Conservation (phyloP, 2,888 invertebrate genomes). For the Ochropleura leucogaster region DNA sequence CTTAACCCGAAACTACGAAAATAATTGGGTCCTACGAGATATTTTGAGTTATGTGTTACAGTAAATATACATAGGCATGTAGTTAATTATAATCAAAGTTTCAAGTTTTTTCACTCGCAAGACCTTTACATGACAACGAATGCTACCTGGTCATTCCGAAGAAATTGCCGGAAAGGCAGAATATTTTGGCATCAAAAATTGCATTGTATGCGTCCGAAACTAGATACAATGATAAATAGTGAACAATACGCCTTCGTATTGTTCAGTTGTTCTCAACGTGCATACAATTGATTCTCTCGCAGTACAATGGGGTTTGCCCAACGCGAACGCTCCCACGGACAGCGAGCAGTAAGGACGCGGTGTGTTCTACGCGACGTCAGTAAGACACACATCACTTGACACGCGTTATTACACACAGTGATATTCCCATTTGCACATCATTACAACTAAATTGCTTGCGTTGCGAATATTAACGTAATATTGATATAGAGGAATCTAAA, state of each 20-base stretch:
- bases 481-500: constrained; percentile 34
- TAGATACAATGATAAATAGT: constrained; percentile 38
- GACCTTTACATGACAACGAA: not conserved
- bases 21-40: not conserved
- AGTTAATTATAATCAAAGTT: not conserved
- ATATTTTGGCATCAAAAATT: constrained; percentile 8
- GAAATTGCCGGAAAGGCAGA: constrained; percentile 6
- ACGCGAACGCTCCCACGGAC: constrained; percentile 57
- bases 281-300: constrained; percentile 55
- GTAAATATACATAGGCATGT: not conserved
- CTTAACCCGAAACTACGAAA: not conserved
- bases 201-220: constrained; percentile 19
- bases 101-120: not conserved
- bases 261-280: constrained; percentile 54
- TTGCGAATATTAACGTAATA: constrained; percentile 12
- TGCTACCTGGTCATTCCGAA: not conserved
- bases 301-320: constrained; percentile 20
- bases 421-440: constrained; percentile 29
- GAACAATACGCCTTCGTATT: constrained; percentile 26
- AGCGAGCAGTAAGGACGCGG: constrained; percentile 10
- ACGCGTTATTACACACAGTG: constrained; percentile 26
- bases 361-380: constrained; percentile 22
- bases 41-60: not conserved
- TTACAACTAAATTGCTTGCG: constrained; percentile 40
- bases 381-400: not conserved